phyloP scores from a whole-genome alignment of 1,140 invertebrate genomes.

The Asobara japonica region DNA sequence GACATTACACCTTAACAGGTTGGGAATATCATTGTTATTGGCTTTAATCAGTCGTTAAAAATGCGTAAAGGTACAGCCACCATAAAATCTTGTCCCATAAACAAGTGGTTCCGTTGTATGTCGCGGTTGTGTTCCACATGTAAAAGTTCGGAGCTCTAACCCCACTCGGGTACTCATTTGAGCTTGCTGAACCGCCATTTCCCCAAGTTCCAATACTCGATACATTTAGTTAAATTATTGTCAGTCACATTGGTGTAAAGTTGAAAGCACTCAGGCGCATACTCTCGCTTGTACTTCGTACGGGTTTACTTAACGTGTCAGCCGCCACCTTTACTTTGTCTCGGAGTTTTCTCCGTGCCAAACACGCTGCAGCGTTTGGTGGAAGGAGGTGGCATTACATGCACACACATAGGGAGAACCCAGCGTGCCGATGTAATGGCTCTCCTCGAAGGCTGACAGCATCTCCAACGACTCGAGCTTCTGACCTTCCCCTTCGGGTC shows the following conservation, averaged over 20 bases:
- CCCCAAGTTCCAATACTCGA: not conserved
- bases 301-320: conserved; percentile 13
- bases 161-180: too few relatives aligned
- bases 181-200: not conserved
- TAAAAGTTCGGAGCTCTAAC: too few relatives aligned
- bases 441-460: conserved; percentile 1
- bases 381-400: not conserved
- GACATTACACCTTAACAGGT: too few relatives aligned
- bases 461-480: not conserved
- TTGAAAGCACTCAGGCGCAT: not conserved
- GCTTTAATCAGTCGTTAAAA: too few relatives aligned
- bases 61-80: too few relatives aligned
- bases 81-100: too few relatives aligned
- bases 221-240: not conserved
- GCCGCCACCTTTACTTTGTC: conserved; percentile 5
- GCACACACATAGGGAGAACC: not conserved
- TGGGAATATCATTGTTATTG: too few relatives aligned
- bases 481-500: conserved; percentile 22
- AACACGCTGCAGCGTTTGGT: not conserved
- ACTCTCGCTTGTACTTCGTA: not conserved
- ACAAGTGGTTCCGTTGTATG: too few relatives aligned
- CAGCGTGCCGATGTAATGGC: conserved; percentile 8
- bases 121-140: too few relatives aligned
- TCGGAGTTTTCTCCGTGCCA: not conserved
- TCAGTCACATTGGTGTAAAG: not conserved